Base-by-base conservation (phyloP, 2,888 invertebrate species). In the Drosophila merina region DNA sequence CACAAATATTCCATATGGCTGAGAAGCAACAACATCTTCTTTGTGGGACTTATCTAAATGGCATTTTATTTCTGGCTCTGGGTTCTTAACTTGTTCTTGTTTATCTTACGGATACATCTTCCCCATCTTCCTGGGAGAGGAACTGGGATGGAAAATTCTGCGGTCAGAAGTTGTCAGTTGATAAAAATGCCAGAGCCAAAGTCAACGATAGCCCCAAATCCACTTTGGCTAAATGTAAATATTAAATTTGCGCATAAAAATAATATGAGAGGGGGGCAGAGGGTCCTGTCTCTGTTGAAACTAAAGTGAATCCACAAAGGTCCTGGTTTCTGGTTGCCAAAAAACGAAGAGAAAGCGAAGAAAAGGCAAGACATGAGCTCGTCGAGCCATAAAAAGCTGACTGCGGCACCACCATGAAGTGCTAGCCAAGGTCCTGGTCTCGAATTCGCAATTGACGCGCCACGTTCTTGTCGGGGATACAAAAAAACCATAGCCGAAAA, bases 181-280 rank as follows among this genome's bases (percentile, higher is more conserved):
- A 70, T 70, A 70, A 72, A 70, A 70, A 72, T 58, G 47, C 68
- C 50, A 40, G 36, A 33, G 47, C 20, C 58, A 48, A 25, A 75
- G 66, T 64, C 74, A 55, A 63, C 57, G 67, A 54, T 62, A 59
- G 57, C 45, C 50, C 59, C 36, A 76, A 80, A 81, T 81, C 85
- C 85, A 84, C 78, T 81, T 74, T 75, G 74, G 60, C 72, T 78
- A 75, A 86, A 82, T 84, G 74, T 86, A 84, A 82, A 82, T 82
- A 82, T 81, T 86, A 81, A 81, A 81, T 86, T 84, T 81, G 69
- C 48, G 75, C 80, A 81, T 81, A 80, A 81, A 86, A 81, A 85
- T 80, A 79, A 79, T 79, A 68, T 44, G 14, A 31, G 44, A 63
- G 7, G 28, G 28, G 5, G 28, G 4, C 7, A 14, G 28, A 7